A percentile compares a stretch with the other conserved stretches of the same genome.
These are phyloP conservation scores for Phymatocera aterrima DNA, from an alignment of 2,888 invertebrate species.

Conservation along the genomic window DNA sequence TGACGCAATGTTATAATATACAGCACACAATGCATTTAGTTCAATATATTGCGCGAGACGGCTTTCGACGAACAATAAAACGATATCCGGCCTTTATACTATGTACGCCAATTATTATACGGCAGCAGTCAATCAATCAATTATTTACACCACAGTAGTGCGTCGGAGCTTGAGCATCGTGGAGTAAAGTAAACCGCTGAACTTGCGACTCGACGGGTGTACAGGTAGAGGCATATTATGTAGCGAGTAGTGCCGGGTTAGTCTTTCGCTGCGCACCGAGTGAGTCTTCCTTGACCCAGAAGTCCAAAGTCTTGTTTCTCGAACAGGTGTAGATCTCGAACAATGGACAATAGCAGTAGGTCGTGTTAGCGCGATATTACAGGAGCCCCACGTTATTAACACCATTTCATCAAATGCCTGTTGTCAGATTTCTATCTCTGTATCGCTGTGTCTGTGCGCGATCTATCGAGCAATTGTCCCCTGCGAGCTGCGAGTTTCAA, in stretches of 20 bases:
- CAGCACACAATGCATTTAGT: not conserved
- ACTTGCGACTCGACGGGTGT: not conserved
- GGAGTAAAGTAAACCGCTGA: not conserved
- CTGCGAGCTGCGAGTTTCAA: not conserved
- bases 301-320: constrained; percentile 44
- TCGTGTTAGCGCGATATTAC: constrained; percentile 30
- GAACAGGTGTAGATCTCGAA: constrained; percentile 53
- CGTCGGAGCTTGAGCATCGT: not conserved
- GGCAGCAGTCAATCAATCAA: not conserved
- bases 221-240: too few species aligned
- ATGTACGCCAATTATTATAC: not conserved
- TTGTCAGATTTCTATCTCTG: not conserved
- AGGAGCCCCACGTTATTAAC: constrained; percentile 31
- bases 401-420: not conserved
- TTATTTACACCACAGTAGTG: not conserved
- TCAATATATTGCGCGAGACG: not conserved
- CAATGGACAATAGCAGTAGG: constrained; percentile 54
- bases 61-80: not conserved
- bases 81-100: not conserved
- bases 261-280: not conserved
- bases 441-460: not conserved
- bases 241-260: not conserved
- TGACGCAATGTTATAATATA: not conserved
- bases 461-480: constrained; percentile 21
- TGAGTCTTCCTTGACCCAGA: constrained; percentile 55